phyloP scores from a whole-genome alignment of 2,888 invertebrate species.

The Xestoiulus laeticollis region DNA sequence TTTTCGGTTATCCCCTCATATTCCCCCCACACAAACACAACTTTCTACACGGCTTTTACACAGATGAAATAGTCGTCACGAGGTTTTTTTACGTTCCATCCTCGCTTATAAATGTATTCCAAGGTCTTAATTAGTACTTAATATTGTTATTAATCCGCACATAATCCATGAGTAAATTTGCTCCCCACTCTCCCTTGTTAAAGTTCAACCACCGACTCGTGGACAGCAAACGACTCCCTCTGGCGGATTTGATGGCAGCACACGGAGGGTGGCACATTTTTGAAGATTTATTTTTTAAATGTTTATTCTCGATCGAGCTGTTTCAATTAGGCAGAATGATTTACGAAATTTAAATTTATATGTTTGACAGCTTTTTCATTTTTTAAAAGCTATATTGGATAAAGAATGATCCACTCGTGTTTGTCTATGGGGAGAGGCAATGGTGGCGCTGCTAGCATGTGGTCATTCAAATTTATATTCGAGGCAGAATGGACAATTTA shows the following conservation, averaged over 20 bases:
- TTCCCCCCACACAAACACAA: not conserved
- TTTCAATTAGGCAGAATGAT: too few relatives aligned
- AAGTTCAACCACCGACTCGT: conserved; percentile 34
- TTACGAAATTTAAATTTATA: too few relatives aligned
- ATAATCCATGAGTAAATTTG: not conserved
- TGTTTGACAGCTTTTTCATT: too few relatives aligned
- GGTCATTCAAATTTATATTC: too few relatives aligned
- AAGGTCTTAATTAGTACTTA: not conserved
- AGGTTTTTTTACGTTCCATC: conserved; percentile 16
- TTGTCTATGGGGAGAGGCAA: too few relatives aligned
- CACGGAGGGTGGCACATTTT: too few relatives aligned
- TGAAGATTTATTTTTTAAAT: not conserved
- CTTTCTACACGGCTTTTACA: not conserved
- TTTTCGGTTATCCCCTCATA: not conserved
- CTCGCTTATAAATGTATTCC: not conserved
- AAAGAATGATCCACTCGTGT: too few relatives aligned
- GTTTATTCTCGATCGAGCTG: not conserved
- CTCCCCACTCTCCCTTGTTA: not conserved
- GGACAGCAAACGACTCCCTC: not conserved
- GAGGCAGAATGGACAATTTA: too few relatives aligned
- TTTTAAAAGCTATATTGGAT: too few relatives aligned
- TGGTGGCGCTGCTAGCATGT: too few relatives aligned
- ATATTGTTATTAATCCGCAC: conserved; percentile 20
- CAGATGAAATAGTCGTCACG: not conserved
- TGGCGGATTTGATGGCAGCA: not conserved